These are phyloP conservation scores for Tragelaphus strepsiceros DNA, from an alignment of 2,113 vertebrate species.

Conservation along the genomic window DNA sequence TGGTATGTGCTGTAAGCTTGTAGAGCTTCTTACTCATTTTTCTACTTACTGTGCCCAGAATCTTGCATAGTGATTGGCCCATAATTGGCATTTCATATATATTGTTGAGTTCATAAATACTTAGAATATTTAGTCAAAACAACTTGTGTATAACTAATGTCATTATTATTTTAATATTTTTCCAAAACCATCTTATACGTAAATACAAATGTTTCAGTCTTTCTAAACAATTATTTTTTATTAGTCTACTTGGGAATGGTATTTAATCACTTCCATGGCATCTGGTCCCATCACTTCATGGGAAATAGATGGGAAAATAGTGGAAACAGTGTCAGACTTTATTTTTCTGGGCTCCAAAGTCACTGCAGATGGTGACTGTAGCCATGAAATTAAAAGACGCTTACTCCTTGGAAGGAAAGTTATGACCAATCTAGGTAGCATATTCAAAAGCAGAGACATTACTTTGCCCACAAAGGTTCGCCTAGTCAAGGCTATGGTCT, in stretches of 20 bases:
- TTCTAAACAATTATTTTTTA: conserved; percentile 41
- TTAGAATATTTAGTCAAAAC: neutral
- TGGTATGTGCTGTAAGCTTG: neutral
- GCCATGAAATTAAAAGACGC: too few species aligned
- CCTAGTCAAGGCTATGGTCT: too few species aligned
- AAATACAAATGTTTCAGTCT: neutral
- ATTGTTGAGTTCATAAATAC: neutral
- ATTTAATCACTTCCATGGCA: neutral
- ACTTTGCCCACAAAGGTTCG: too few species aligned
- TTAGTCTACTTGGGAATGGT: neutral
- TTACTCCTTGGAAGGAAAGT: too few species aligned
- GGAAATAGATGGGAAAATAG: too few species aligned
- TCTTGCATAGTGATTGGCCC: neutral
- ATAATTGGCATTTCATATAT: neutral
- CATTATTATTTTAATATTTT: neutral
- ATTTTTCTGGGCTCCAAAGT: too few species aligned
- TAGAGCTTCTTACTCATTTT: neutral
- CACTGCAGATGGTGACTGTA: too few species aligned
- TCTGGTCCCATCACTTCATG: too few species aligned
- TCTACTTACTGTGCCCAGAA: neutral
- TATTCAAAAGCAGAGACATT: too few species aligned
- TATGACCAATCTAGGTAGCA: too few species aligned
- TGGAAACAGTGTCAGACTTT: too few species aligned
- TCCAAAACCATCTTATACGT: neutral
- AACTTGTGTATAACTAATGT: neutral